Base-by-base conservation (phyloP, 1,140 invertebrate genomes). In the Heliconius congener region DNA sequence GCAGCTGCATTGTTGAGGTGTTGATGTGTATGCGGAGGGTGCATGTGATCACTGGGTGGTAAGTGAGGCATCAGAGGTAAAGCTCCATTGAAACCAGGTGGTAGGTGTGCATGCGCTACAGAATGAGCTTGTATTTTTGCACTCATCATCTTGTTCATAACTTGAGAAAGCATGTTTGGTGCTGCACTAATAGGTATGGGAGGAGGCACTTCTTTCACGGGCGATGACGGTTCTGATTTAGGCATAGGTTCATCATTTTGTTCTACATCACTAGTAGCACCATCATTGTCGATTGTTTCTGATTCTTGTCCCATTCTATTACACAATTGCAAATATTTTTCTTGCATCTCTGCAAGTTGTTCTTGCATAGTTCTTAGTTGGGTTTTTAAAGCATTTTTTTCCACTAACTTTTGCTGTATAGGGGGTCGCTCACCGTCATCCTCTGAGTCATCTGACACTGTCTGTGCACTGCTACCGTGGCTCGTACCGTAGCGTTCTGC, bases 281-380 rank as follows among this genome's bases (percentile, higher is more conserved):
- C 97, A 83, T 97, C 97, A 78, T 97, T 96, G 86, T 97, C 96
- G 83, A 96, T 96, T 75, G 96, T 96, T 83, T 96, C 96, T n/a
- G 95, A 96, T 76, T 97, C 97, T 86, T 97, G 97, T 84, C 98
- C 97, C 96, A 98, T 97, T 86, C 97, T 95, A 88, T 97, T 97
- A 90, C 97, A 98, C 83, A 98, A 94, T 90, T 98, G 97, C 86
- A 97, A 96, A 90, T 98, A 99, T 88, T 98, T 98, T 90, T 98
- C 97, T 94, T 98, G 97, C 97, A 99, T 98, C 88, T 97, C 97
- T 3, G 97, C 97, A 77, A 99, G 94, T 91, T 99, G 98, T 86
- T 98, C 97, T 95, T 98, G 97, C 96, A 99, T 97, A 73, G 96
- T 97, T 74, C 97, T 96, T 85, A 98, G 94, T 94, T 99, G 98